Conservation (phyloP, 1,140 invertebrate genomes). For the Kradibia gibbosae region DNA sequence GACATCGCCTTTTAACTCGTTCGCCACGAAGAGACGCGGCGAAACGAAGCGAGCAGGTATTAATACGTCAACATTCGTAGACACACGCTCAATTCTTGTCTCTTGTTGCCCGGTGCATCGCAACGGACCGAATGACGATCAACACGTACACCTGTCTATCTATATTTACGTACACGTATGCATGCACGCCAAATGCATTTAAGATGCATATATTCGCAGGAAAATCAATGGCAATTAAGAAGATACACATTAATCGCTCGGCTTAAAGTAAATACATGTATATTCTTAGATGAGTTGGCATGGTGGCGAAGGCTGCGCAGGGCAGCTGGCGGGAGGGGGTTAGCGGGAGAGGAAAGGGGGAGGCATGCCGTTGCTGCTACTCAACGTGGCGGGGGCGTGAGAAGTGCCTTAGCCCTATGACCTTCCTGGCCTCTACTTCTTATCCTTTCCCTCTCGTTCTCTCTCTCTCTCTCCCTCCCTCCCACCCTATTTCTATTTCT, state of each 20-base stretch:
- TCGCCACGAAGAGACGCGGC: not conserved
- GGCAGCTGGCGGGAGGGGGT: slow-evolving; percentile 42
- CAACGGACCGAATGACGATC: not conserved
- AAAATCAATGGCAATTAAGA: slow-evolving; percentile 69
- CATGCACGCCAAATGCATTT: slow-evolving; percentile 28
- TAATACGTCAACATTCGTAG: slow-evolving; percentile 19
- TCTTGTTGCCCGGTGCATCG: not conserved
- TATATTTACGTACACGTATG: too few species aligned
- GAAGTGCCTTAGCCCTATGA: slow-evolving; percentile 73
- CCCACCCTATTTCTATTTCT: not conserved
- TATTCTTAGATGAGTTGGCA: slow-evolving; percentile 52
- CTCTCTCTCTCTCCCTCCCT: slow-evolving; percentile 7
- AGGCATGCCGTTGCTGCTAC: not conserved
- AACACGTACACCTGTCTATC: not conserved
- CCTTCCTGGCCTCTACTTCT: slow-evolving; percentile 61
- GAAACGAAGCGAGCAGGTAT: not conserved
- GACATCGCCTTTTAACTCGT: not conserved
- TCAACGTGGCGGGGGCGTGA: slow-evolving; percentile 69
- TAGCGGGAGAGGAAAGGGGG: not conserved
- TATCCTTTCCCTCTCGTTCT: slow-evolving; percentile 9
- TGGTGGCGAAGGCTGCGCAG: slow-evolving; percentile 60
- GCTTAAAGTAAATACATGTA: slow-evolving; percentile 65
- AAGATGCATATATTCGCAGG: slow-evolving; percentile 51
- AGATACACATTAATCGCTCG: slow-evolving; percentile 68
- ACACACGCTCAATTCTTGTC: not conserved